Conservation (phyloP, 2,113 vertebrate species). For the Bungarus multicinctus region DNA sequence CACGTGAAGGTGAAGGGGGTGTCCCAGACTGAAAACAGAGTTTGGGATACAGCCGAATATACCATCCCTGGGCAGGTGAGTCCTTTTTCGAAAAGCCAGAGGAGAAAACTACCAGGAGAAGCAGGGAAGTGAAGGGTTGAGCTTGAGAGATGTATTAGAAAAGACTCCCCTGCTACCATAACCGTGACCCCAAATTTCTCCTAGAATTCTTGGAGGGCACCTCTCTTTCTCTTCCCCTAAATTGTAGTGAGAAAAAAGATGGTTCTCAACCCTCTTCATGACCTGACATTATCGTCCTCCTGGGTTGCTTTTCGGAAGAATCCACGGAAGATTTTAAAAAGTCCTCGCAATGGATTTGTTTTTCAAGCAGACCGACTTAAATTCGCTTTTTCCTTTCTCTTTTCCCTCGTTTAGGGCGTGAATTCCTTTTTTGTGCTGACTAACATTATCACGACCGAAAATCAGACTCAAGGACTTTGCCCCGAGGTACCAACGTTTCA, state of each 20-base stretch:
- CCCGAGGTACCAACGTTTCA: constrained; percentile 69
- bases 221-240: neutral
- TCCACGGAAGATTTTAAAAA: too few relatives aligned
- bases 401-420: constrained; percentile 55
- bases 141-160: neutral
- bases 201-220: neutral
- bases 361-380: neutral
- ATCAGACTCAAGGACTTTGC: constrained; percentile 70
- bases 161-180: neutral
- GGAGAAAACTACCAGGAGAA: neutral
- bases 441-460: constrained; percentile 72
- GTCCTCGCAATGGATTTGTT: neutral
- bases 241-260: neutral
- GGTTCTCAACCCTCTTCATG: neutral
- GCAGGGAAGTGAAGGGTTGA: neutral
- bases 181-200: neutral
- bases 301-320: neutral
- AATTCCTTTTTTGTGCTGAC: constrained; percentile 80
- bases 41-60: constrained; percentile 76
- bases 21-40: constrained; percentile 46
- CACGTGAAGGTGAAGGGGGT: constrained; percentile 75
- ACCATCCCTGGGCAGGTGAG: constrained; percentile 67
- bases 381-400: neutral
- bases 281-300: neutral
- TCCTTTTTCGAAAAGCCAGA: neutral